A percentile compares a stretch with the other conserved stretches of the same genome.
Conservation (phyloP, 2,888 invertebrate genomes). For the Tenthredo amoena region DNA sequence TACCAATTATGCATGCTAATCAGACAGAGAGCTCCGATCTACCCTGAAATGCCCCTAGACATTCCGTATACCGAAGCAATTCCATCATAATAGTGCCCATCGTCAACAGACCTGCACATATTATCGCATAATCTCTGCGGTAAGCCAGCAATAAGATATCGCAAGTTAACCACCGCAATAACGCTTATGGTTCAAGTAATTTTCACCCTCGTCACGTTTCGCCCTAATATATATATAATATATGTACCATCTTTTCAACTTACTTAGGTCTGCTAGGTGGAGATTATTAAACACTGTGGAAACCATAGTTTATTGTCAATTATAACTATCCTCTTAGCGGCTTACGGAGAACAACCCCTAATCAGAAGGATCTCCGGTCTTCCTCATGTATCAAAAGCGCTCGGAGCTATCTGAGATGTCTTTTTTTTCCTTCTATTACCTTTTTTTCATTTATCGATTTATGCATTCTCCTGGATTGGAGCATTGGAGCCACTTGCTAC, state of each 20-base stretch:
- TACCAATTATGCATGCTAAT: constrained; percentile 50
- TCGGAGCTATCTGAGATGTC: not conserved
- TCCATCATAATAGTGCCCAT: constrained; percentile 18
- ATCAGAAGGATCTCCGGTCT: not conserved
- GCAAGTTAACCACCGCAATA: not conserved
- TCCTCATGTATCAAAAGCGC: not conserved
- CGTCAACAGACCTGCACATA: constrained; percentile 30
- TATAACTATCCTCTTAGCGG: not conserved
- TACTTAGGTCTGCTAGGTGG: not conserved
- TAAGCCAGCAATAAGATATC: constrained; percentile 16
- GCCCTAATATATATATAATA: not conserved
- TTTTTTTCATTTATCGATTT: not conserved
- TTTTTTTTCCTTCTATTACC: not conserved
- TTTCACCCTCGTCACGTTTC: not conserved
- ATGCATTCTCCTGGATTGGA: not conserved
- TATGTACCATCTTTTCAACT: not conserved
- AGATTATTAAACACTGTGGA: not conserved
- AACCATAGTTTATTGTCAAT: not conserved
- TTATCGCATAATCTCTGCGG: not conserved
- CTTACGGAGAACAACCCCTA: not conserved
- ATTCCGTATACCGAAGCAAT: not conserved
- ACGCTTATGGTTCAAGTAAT: constrained; percentile 3
- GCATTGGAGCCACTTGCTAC: not conserved
- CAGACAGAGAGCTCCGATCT: constrained; percentile 15
- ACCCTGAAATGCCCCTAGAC: not conserved